Evolutionary conservation across 2,797 vertebrate genomes (phyloP), one percentile per base, ranked within the genome.

Genomic region (Phoxinus dragarum): DNA sequence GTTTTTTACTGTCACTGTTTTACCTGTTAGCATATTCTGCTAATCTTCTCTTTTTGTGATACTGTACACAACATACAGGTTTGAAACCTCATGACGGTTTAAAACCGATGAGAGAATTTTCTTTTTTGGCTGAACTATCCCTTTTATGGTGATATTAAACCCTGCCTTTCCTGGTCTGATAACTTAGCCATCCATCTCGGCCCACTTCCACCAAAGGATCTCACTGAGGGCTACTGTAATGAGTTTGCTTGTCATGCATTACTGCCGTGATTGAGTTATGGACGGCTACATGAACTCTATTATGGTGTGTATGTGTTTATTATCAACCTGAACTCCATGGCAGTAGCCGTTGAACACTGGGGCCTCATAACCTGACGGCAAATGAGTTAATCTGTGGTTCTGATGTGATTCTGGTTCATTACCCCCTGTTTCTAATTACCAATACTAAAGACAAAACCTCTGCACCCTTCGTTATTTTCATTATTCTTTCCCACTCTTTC

Each of bases 381-480:
- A 86, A 84, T 86, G 72, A 87, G 86, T 87, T 84, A 90, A 86
- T 91, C 81, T 80, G 71, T 85, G 75, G 73, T 83, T 86, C 88
- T 68, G 79, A 87, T 88, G 79, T 68, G 44, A 80, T 40, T 12
- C 68, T 72, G 81, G 71, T 86, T 88, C 89, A 89, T 90, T 91
- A 87, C 52, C 56, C 61, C 73, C 19, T 75, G 56, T 76, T 86
- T 79, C 85, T 82, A 87, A 88, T 88, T 81, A 82, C 69, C 73
- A 85, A 66, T 76, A 84, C 80, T 38, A 83, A 82, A 77, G 75
- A 89, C 88, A 47, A 83, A 34, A 64, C 67, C 75, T 84, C 19
- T 6, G 2, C 17, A 40, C 16, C 47, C 5, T 42, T 68, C 6
- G 10, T 77, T 77, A n/a, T 44, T 34, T 59, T 71, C 27, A 71